Conservation (phyloP, 1,140 invertebrate genomes). For the Copidosoma floridanum region DNA sequence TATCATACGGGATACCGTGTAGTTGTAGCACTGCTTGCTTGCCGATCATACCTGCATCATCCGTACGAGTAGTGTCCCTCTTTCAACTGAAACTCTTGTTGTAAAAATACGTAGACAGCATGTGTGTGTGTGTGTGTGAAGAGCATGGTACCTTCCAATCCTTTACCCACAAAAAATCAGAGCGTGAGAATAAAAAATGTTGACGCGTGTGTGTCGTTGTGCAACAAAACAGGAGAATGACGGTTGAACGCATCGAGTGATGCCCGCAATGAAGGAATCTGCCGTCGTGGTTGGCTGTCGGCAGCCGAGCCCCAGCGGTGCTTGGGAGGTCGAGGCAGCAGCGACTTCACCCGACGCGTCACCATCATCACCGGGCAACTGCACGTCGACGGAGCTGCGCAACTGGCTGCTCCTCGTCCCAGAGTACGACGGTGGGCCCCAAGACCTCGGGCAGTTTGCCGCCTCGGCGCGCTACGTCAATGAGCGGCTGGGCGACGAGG, state of each 20-base stretch:
- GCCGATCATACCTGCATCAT: too few relatives aligned
- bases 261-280: neutral
- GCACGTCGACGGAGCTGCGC: neutral
- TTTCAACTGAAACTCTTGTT: too few relatives aligned
- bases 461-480: constrained; percentile 1
- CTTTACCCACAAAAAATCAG: too few relatives aligned
- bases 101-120: too few relatives aligned
- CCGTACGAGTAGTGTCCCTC: too few relatives aligned
- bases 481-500: neutral
- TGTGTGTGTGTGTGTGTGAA: too few relatives aligned
- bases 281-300: neutral
- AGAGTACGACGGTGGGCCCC: constrained; percentile 12
- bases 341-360: neutral
- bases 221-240: neutral
- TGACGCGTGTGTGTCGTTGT: too few relatives aligned
- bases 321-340: neutral
- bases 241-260: neutral
- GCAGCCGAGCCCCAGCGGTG: neutral
- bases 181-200: too few relatives aligned
- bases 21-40: too few relatives aligned
- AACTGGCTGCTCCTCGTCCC: constrained; percentile 17
- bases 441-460: neutral
- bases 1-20: too few relatives aligned
- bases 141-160: too few relatives aligned
- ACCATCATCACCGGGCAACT: neutral